Base-by-base conservation (phyloP, 2,797 vertebrate genomes). In the Acanthurus lineatus region DNA sequence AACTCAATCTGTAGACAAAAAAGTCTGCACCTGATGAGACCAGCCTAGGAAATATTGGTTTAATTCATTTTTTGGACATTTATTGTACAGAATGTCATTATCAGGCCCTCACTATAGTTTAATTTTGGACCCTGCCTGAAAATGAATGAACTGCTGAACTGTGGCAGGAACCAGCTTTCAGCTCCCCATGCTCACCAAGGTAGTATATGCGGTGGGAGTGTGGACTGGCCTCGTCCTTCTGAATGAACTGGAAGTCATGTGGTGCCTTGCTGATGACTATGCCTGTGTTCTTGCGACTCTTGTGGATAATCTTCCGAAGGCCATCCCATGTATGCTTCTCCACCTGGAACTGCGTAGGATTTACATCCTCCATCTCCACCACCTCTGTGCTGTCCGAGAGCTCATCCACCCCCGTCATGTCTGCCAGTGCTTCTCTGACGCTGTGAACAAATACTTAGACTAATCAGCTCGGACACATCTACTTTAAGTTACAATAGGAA, bases 201-300 rank as follows among this genome's bases (percentile, higher is more conserved):
- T 98, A 99, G 82, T 97, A 99, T 53, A 99, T 95, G 38, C 98
- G 97, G 67, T 98, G 97, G 0, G 98, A 99, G 79, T 99, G 97
- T 0, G 96, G 96, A 56, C 96, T 96, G 16, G 94, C 91, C 76
- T 97, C 97, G 0, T 98, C 97, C 88, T 97, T 97, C 92, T 93
- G 96, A 83, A 98, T 94, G 35, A 99, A 99, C 90, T 97, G 97
- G 94, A 99, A 99, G 89, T 99, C 97, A 3, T 99, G 97, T 0
- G 98, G 98, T 0, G 97, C 97, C 94, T 98, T 99, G 95, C 94
- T 99, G 80, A 97, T 94, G 6, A 97, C 94, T 91, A 98, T 93
- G 44, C 97, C 96, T 0, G 96, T 97, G 88, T 96, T 96, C 92
- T 97, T 97, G 89, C 97, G 96, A 94, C 97, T 97, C 86, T 95